Base-by-base conservation (phyloP, 2,888 invertebrate species). In the Tryphoninae sp. region DNA sequence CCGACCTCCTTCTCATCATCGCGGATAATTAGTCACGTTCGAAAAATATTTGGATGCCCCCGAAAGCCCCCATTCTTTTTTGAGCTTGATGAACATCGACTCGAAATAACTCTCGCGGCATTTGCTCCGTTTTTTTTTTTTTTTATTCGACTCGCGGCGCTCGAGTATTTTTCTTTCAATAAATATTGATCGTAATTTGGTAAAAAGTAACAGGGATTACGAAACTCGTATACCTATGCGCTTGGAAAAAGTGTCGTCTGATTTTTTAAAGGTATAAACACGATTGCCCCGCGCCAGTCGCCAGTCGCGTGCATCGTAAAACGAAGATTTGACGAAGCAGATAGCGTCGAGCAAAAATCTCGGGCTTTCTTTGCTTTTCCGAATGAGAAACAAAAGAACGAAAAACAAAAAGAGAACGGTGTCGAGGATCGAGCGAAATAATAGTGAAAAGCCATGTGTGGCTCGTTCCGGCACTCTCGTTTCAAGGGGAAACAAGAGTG, bases 381-480 rank as follows among this genome's bases (percentile, higher is more conserved):
- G 26, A 26, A 26, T n/a, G 67, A 33, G 51, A 19, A 7, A 19
- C 4, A 1, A 22, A 26, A 42, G 62, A 45, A 64, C 61, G 69
- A 64, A 51, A 23, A 19, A 49, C 11, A n/a, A 16, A 59, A 62
- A 61, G 64, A 51, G 55, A 75, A 61, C 42, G 51, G 42, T 71
- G 59, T 62, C 62, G 26, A 67, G 78, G 83, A 76, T 81, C 59
- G 9, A 62, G 61, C 51, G 64, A 72, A 69, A 78, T 33, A 80
- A 82, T 85, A 80, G 79, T 81, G 71, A 84, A 88, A 89, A 88
- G 89, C 86, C 90, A 90, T 90, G 88, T 90, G 90, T 83, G 81
- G 62, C 86, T 86, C 90, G 90, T 89, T 86, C 86, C 77, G 83
- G 83, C 85, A 87, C 80, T 22, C 16, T 55, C n/a, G 33, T 59